Percentiles rank a stretch among this genome's conserved stretches.
Conservation (phyloP, 1,140 invertebrate species). For the Papilio glaucus region DNA sequence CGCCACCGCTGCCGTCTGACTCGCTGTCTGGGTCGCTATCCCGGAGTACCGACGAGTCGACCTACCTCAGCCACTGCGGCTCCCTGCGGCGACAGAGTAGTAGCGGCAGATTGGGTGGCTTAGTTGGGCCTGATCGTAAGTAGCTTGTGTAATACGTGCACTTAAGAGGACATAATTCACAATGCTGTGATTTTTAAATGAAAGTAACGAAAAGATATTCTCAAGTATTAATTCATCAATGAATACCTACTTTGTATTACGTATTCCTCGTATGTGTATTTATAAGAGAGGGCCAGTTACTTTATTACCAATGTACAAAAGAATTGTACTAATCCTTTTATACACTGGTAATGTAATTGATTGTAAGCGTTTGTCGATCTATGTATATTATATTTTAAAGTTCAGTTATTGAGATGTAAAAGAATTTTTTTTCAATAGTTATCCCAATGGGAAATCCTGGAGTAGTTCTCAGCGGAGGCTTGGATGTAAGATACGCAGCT, state of each 20-base stretch:
- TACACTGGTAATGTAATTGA: no score
- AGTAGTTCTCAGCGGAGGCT: constrained; percentile 75
- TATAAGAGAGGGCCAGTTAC: no score
- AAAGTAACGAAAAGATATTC: no score
- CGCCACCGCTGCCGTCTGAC: constrained; percentile 84
- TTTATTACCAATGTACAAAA: no score
- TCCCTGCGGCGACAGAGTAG: constrained; percentile 67
- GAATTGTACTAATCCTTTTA: no score
- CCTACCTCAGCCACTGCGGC: constrained; percentile 64
- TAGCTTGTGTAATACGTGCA: not conserved
- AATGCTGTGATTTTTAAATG: no score
- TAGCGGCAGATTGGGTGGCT: constrained; percentile 62
- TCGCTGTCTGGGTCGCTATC: constrained; percentile 64
- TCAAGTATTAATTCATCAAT: no score
- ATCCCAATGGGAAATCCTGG: constrained; percentile 71
- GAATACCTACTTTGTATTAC: no score
- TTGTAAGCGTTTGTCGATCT: no score
- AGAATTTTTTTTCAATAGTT: constrained; percentile 51
- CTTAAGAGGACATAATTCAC: not conserved
- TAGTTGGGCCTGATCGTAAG: constrained; percentile 72
- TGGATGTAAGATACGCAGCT: constrained; percentile 94
- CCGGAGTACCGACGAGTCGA: constrained; percentile 67
- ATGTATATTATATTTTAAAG: no score
- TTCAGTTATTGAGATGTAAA: not conserved
- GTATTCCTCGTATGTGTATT: no score